phyloP scores from a whole-genome alignment of 2,888 invertebrate species.

The Ligdia adustata region DNA sequence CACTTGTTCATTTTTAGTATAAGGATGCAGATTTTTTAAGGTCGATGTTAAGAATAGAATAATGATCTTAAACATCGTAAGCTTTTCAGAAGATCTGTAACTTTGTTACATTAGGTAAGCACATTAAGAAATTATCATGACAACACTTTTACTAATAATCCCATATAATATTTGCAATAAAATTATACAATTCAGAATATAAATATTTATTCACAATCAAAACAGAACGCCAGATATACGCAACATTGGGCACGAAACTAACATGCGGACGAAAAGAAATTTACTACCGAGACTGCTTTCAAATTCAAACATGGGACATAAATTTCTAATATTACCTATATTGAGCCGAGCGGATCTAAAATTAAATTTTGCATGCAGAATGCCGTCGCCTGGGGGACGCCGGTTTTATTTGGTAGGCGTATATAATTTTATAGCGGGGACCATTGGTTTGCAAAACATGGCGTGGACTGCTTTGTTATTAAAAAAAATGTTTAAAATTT shows the following conservation, averaged over 20 bases:
- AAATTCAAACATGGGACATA: conserved; percentile 77
- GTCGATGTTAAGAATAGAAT: too few relatives aligned
- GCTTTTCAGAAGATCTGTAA: too few relatives aligned
- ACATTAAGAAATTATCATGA: too few relatives aligned
- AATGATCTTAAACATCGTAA: too few relatives aligned
- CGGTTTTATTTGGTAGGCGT: conserved; percentile 82
- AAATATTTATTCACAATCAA: not conserved
- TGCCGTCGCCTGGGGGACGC: conserved; percentile 58
- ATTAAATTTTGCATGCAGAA: conserved; percentile 83
- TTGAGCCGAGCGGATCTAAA: conserved; percentile 79
- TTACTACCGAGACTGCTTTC: conserved; percentile 60
- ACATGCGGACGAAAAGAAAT: conserved; percentile 47
- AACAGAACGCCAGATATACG: conserved; percentile 4
- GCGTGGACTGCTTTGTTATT: conserved; percentile 61
- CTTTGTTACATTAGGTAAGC: too few relatives aligned
- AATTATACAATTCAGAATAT: too few relatives aligned
- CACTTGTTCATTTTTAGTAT: too few relatives aligned
- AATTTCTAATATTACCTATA: conserved; percentile 82
- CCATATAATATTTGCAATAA: too few relatives aligned
- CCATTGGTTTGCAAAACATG: conserved; percentile 80
- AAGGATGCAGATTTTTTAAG: too few relatives aligned
- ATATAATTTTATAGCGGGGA: conserved; percentile 82
- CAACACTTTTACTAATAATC: too few relatives aligned
- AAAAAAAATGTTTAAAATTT: too few relatives aligned
- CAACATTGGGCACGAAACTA: conserved; percentile 26